A percentile compares a stretch with the other conserved stretches of the same genome.
Conservation (phyloP, 2,797 vertebrate species). For the Philypnodon macrostomus region DNA sequence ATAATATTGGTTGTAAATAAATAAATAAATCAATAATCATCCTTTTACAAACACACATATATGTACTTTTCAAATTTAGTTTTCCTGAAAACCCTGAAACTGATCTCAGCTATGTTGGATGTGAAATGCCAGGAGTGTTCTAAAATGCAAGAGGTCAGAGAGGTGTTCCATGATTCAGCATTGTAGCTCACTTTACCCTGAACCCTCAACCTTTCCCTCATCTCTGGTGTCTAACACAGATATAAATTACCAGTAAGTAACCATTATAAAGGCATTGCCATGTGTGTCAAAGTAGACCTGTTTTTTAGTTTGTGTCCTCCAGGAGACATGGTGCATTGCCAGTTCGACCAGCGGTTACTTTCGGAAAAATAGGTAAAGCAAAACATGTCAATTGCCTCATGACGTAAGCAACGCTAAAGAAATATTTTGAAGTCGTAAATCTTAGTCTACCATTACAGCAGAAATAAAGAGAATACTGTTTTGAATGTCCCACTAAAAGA, state of each 20-base stretch:
- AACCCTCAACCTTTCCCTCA: background rate
- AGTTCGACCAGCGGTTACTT: slow-evolving; percentile 22
- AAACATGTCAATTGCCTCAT: slow-evolving; percentile 37
- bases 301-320: slow-evolving; percentile 37
- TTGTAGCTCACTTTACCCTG: slow-evolving; percentile 13
- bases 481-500: slow-evolving; percentile 39
- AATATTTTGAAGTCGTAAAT: slow-evolving; percentile 61
- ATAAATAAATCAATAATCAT: too few relatives aligned
- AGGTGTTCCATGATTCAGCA: slow-evolving; percentile 26
- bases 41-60: too few relatives aligned
- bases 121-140: slow-evolving; percentile 22
- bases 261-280: background rate
- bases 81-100: slow-evolving; percentile 28
- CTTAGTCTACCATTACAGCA: slow-evolving; percentile 31
- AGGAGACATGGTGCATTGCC: slow-evolving; percentile 39
- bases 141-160: slow-evolving; percentile 4
- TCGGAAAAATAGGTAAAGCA: slow-evolving; percentile 34
- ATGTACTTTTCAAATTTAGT: background rate
- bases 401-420: slow-evolving; percentile 46
- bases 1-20: too few relatives aligned
- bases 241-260: background rate
- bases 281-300: slow-evolving; percentile 8
- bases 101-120: slow-evolving; percentile 28
- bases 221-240: too few relatives aligned
- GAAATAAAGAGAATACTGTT: slow-evolving; percentile 67